phyloP scores from a whole-genome alignment of 2,113 vertebrate species.

The Equus quagga region DNA sequence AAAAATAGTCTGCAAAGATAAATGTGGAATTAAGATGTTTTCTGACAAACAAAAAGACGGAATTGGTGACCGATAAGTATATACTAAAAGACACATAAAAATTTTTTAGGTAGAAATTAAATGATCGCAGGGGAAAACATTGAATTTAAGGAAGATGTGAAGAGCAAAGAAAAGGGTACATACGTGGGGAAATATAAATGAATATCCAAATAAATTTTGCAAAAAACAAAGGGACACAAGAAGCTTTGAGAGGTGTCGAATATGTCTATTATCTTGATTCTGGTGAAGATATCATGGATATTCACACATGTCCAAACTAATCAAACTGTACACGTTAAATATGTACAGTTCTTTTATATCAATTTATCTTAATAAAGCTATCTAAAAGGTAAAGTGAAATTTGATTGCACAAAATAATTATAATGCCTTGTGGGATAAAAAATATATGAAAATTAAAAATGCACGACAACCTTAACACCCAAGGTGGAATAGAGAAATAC shows the following conservation, averaged over 20 bases:
- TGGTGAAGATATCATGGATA: neutral
- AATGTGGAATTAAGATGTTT: neutral
- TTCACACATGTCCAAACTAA: neutral
- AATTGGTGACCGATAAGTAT: neutral
- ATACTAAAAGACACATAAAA: neutral
- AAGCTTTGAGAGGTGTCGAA: neutral
- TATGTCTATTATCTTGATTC: neutral
- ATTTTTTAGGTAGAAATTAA: neutral
- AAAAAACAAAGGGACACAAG: neutral
- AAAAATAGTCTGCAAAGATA: neutral
- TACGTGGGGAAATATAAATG: neutral
- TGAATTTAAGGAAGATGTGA: neutral
- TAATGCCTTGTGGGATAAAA: neutral
- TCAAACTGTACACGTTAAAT: neutral
- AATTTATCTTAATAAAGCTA: neutral
- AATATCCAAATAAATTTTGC: neutral
- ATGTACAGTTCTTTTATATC: neutral
- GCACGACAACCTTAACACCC: neutral
- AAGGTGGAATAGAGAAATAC: neutral
- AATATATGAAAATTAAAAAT: neutral
- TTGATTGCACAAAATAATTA: neutral
- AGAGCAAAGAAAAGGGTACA: neutral
- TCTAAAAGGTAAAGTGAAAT: neutral
- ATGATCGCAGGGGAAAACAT: neutral
- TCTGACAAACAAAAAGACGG: neutral